Evolutionary conservation across 2,797 vertebrate genomes (phyloP).

Genomic region (Echiichthys vipera): DNA sequence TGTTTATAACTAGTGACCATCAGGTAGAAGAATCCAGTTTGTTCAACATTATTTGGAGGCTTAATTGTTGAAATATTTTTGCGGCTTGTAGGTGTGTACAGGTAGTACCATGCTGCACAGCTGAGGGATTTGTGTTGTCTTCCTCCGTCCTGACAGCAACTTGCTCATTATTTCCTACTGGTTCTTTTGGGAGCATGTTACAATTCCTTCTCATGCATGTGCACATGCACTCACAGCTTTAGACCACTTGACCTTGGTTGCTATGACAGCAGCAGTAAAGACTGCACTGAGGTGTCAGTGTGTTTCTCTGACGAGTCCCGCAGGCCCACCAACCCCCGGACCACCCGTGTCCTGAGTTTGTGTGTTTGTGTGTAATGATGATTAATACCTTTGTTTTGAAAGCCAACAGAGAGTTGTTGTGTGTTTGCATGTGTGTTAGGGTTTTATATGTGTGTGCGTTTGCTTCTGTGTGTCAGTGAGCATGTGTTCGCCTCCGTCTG

Average conservation of each 20-base stretch:
- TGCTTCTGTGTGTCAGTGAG: conserved; percentile 11
- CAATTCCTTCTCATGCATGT: conserved; percentile 47
- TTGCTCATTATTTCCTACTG: conserved; percentile 76
- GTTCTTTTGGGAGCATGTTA: conserved; percentile 64
- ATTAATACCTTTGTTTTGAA: conserved; percentile 87
- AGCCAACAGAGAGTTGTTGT: conserved; percentile 70
- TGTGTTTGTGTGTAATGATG: conserved; percentile 80
- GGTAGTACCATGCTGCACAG: conserved; percentile 28
- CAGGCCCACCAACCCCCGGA: conserved; percentile 60
- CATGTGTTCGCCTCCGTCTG: conserved; percentile 20
- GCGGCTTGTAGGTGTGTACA: conserved; percentile 29
- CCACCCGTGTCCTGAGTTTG: conserved; percentile 64
- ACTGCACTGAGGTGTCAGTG: conserved; percentile 73
- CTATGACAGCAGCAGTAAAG: conserved; percentile 79
- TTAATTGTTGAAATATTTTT: conserved; percentile 33
- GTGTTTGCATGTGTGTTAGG: conserved; percentile 3
- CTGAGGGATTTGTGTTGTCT: conserved; percentile 57
- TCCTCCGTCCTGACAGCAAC: conserved; percentile 64
- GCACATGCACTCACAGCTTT: conserved; percentile 45
- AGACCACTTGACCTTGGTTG: conserved; percentile 84
- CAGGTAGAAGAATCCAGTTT: neutral
- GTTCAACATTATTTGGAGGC: conserved; percentile 1
- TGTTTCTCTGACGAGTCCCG: conserved; percentile 79
- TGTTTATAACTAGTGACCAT: neutral
- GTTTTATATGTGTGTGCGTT: neutral